Evolutionary conservation across 2,888 invertebrate genomes (phyloP).

Genomic region (Lottia gigantea): DNA sequence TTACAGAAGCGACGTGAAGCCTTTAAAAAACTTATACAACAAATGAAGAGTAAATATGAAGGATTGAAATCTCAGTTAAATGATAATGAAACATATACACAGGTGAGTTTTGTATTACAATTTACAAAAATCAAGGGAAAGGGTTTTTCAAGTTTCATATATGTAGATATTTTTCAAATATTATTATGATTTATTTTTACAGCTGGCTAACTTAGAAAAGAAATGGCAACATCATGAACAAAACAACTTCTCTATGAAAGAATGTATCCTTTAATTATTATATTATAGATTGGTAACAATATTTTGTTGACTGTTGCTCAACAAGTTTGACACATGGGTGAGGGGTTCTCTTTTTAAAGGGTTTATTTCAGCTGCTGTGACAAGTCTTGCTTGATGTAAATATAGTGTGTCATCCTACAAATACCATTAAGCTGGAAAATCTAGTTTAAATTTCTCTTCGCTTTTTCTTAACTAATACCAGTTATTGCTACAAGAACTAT

Average conservation of each 20-base stretch:
- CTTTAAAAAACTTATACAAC: conserved; percentile 60
- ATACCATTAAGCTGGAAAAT: too few species aligned
- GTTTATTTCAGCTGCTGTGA: too few species aligned
- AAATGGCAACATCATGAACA: conserved; percentile 78
- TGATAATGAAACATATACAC: conserved; percentile 76
- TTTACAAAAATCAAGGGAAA: too few species aligned
- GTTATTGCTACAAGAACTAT: conserved; percentile 74
- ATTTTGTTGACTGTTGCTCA: too few species aligned
- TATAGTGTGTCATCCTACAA: too few species aligned
- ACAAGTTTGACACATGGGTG: too few species aligned
- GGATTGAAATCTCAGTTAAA: conserved; percentile 74
- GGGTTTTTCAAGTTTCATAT: too few species aligned
- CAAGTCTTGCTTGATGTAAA: too few species aligned
- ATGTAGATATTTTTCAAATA: too few species aligned
- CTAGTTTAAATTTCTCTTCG: too few species aligned
- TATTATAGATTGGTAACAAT: too few species aligned
- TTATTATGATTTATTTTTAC: conserved; percentile 51
- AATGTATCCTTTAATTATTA: conserved; percentile 72
- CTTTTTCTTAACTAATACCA: conserved; percentile 42
- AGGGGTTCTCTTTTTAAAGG: too few species aligned
- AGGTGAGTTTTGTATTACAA: conserved; percentile 46
- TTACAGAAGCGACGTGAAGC: conserved; percentile 61
- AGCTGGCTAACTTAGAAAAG: conserved; percentile 78
- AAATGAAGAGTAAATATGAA: conserved; percentile 62
- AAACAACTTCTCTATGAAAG: conserved; percentile 77